Percentiles rank a stretch among this genome's conserved stretches.
phyloP scores from a whole-genome alignment of 2,888 invertebrate species.

The Melipona beecheii region DNA sequence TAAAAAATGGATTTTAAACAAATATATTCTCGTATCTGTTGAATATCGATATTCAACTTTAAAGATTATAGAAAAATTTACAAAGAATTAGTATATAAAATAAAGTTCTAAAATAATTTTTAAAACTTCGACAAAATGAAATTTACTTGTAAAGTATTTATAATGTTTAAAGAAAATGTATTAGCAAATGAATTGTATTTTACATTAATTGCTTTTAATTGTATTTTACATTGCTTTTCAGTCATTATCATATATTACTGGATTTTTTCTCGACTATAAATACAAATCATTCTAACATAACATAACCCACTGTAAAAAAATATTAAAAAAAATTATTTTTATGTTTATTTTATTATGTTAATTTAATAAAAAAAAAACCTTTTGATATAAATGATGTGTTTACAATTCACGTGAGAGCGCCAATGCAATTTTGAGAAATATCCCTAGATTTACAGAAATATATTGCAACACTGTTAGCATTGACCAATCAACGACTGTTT shows the following conservation, averaged over 20 bases:
- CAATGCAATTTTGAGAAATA: slow-evolving; percentile 16
- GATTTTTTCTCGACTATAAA: not conserved
- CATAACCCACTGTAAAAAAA: slow-evolving; percentile 20
- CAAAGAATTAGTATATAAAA: not conserved
- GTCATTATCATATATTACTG: not conserved
- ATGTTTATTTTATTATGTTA: slow-evolving; percentile 27
- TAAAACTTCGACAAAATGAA: not conserved
- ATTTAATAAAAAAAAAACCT: slow-evolving; percentile 21
- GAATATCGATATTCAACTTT: slow-evolving; percentile 9
- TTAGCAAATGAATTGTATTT: slow-evolving; percentile 31
- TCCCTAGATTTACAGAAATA: slow-evolving; percentile 11
- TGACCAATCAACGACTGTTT: slow-evolving; percentile 65
- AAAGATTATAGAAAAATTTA: not conserved
- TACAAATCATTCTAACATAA: slow-evolving; percentile 9
- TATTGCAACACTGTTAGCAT: slow-evolving; percentile 2
- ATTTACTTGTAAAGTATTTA: slow-evolving; percentile 17
- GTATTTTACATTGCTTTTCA: slow-evolving; percentile 20
- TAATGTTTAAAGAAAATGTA: not conserved
- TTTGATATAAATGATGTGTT: not conserved
- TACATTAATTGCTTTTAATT: slow-evolving; percentile 17
- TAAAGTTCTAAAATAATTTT: slow-evolving; percentile 8
- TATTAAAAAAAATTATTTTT: slow-evolving; percentile 22
- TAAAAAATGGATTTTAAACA: slow-evolving; percentile 15
- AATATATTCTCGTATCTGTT: slow-evolving; percentile 15
- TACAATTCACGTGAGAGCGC: not conserved